Evolutionary conservation across 2,113 vertebrate genomes (phyloP).

Genomic region (Colaptes auratus): DNA sequence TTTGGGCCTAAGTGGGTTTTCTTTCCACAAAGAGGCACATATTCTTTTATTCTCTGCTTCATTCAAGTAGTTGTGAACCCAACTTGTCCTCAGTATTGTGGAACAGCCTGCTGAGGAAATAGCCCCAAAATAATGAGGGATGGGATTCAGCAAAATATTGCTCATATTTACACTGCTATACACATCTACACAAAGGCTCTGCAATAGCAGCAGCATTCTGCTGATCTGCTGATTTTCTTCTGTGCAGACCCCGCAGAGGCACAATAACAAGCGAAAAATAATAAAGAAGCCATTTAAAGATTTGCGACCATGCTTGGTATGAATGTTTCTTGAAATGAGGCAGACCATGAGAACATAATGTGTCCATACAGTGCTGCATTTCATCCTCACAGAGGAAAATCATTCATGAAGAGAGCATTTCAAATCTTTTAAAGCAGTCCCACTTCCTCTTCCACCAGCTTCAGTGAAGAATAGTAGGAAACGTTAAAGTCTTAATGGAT

Average conservation of each 20-base stretch:
- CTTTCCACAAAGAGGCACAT: constrained; percentile 67
- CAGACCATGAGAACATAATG: constrained; percentile 69
- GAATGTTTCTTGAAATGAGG: constrained; percentile 66
- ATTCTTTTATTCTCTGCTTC: constrained; percentile 80
- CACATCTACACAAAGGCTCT: constrained; percentile 74
- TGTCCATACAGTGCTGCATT: constrained; percentile 55
- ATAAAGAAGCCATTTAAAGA: constrained; percentile 76
- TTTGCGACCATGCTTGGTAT: constrained; percentile 53
- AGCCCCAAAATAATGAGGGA: constrained; percentile 77
- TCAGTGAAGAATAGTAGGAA: constrained; percentile 52
- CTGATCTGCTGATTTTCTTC: constrained; percentile 77
- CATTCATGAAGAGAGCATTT: constrained; percentile 66
- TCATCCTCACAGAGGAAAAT: constrained; percentile 58
- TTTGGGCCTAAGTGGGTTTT: constrained; percentile 69
- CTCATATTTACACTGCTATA: constrained; percentile 76
- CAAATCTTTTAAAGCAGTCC: constrained; percentile 68
- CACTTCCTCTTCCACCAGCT: constrained; percentile 14
- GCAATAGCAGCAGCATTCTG: constrained; percentile 71
- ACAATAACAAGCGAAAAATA: constrained; percentile 76
- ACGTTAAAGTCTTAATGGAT: constrained; percentile 54
- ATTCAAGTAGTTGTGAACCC: constrained; percentile 74
- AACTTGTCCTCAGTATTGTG: constrained; percentile 76
- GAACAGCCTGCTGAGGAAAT: constrained; percentile 79
- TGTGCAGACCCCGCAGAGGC: constrained; percentile 64
- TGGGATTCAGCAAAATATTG: constrained; percentile 75